Evolutionary conservation across 2,888 invertebrate genomes (phyloP), one percentile per base, ranked within the genome.

Genomic region (Sarcophaga carnaria): DNA sequence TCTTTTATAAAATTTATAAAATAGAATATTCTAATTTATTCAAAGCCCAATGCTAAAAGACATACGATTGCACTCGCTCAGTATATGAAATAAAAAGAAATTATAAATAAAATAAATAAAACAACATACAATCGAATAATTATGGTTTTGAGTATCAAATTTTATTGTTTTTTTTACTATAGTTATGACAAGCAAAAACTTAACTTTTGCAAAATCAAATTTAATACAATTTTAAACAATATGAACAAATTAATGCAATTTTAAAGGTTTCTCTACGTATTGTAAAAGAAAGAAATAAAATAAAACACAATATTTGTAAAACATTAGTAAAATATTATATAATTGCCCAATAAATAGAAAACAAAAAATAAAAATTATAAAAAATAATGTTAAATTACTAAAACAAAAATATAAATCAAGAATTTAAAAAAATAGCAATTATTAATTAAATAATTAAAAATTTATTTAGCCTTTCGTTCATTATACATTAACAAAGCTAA

Each of bases 121-220:
- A 62, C 22, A 69, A 14, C 69, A 75, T 45, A 74, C 59, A 75
- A 82, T 47, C 37, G 27, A 70, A 22, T 54, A 54, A 67, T 12
- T 76, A 79, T 70, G 66, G 60, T 80, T 67, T 84, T 84, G 84
- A 80, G 84, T 84, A 84, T 84, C 80, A 76, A 84, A 80, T 80
- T 79, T 83, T 69, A 59, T 83, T 71, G 64, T 84, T 80, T 37
- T 54, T 54, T 14, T 54, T 54, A 2, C 4, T 54, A 17, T 54
- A 14, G 17, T 37, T 17, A 54, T 54, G 14, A 54, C 17, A 54
- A 54, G 17, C 17, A 54, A 54, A 54, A 12, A 54, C 12, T 54
- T 54, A 8, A 37, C 54, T 14, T 54, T 60, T 25, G 17, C 83
- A 67, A 27, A 79, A 69, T 74, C 37, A 17, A 70, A 62, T 64